Evolutionary conservation across 2,888 invertebrate species (phyloP).

Genomic region (Flexamia atlantica): DNA sequence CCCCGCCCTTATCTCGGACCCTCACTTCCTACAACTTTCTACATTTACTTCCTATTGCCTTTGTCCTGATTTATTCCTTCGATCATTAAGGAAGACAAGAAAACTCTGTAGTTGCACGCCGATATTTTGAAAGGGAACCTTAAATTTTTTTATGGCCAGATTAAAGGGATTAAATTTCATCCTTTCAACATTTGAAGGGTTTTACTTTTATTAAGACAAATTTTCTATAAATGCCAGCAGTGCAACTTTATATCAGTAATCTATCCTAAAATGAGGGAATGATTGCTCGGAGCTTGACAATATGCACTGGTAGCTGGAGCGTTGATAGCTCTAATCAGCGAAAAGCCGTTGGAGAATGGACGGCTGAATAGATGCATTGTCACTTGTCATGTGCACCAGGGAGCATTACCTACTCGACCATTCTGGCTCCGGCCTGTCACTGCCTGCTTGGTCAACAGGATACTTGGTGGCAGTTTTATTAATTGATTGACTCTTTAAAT

Average conservation of each 20-base stretch:
- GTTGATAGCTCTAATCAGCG: slow-evolving; percentile 12
- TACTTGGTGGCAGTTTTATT: too few species aligned
- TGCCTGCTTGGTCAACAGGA: too few species aligned
- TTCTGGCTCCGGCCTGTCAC: neutral
- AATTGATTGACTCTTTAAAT: too few species aligned
- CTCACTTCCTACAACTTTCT: slow-evolving; percentile 21
- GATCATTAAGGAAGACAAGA: neutral
- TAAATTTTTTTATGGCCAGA: too few species aligned
- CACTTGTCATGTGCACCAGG: neutral
- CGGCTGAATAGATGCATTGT: slow-evolving; percentile 29
- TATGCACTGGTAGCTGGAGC: neutral
- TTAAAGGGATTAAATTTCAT: too few species aligned
- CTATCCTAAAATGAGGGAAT: neutral
- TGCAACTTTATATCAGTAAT: too few species aligned
- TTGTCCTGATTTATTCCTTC: slow-evolving; percentile 10
- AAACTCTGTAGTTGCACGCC: too few species aligned
- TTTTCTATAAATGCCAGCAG: too few species aligned
- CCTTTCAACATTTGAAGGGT: too few species aligned
- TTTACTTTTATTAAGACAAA: too few species aligned
- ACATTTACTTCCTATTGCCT: slow-evolving; percentile 33
- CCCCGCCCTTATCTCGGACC: slow-evolving; percentile 3
- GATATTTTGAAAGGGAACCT: too few species aligned
- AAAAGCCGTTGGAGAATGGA: neutral
- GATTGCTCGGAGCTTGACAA: neutral
- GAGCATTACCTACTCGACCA: neutral